Evolutionary conservation across 2,888 invertebrate genomes (phyloP).

Genomic region (Barypeithes pellucidus): DNA sequence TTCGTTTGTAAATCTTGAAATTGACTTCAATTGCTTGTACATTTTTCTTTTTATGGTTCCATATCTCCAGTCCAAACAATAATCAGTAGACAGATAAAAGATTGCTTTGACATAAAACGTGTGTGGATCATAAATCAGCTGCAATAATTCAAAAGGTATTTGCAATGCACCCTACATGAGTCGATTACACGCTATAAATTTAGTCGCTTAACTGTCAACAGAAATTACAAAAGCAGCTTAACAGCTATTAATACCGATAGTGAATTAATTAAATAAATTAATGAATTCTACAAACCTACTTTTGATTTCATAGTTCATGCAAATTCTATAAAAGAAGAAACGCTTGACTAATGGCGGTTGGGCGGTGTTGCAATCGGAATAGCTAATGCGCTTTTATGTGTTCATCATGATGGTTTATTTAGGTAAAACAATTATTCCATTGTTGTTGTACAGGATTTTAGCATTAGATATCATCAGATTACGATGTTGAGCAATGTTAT

Average conservation of each 20-base stretch:
- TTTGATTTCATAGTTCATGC: constrained; percentile 59
- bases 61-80: too few species aligned
- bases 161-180: constrained; percentile 17
- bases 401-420: constrained; percentile 45
- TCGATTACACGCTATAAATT: constrained; percentile 22
- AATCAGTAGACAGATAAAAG: too few species aligned
- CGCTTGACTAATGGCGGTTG: constrained; percentile 47
- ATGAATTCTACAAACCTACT: constrained; percentile 60
- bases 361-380: constrained; percentile 55
- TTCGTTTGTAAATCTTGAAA: too few species aligned
- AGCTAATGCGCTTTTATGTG: constrained; percentile 49
- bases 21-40: too few species aligned
- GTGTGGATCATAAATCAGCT: constrained; percentile 7
- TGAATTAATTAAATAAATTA: constrained; percentile 58
- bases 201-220: constrained; percentile 35
- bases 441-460: constrained; percentile 46
- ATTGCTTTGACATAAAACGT: too few species aligned
- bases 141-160: constrained; percentile 7
- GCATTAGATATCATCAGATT: constrained; percentile 37
- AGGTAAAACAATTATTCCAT: constrained; percentile 45
- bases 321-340: constrained; percentile 57
- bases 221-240: constrained; percentile 43
- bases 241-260: constrained; percentile 47
- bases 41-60: too few species aligned
- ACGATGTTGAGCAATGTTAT: neutral